These are phyloP conservation scores for Monarcha castaneiventris DNA, from an alignment of 2,113 vertebrate species.

Conservation along the genomic window DNA sequence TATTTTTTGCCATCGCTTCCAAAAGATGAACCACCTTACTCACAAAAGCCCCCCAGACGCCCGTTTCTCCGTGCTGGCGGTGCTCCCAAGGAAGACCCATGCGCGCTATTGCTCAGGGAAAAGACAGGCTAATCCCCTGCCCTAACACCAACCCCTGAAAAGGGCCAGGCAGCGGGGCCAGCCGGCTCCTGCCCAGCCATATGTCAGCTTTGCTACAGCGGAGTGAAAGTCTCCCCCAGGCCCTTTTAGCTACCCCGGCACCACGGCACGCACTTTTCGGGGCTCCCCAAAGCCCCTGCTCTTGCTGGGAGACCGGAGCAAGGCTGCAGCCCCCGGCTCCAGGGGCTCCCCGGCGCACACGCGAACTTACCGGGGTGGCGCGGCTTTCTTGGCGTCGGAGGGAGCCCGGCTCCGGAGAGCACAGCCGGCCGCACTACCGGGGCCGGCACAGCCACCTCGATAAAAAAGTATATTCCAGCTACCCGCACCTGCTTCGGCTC, in stretches of 20 bases:
- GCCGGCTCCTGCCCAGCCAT: constrained; percentile 6
- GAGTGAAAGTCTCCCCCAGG: background rate
- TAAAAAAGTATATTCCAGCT: background rate
- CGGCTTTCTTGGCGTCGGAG: background rate
- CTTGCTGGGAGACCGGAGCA: background rate
- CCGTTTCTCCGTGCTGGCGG: background rate
- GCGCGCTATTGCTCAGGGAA: background rate
- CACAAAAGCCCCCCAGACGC: background rate
- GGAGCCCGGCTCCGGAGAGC: background rate
- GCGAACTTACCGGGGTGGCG: background rate
- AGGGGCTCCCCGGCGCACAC: background rate
- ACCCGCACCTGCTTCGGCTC: constrained; percentile 31
- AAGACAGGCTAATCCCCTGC: constrained; percentile 4
- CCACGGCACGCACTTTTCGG: background rate
- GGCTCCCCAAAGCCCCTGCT: background rate
- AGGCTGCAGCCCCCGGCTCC: background rate
- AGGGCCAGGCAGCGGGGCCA: background rate
- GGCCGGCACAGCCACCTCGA: background rate
- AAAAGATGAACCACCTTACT: background rate
- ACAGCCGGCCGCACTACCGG: background rate
- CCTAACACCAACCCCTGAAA: background rate
- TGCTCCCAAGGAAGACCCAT: background rate
- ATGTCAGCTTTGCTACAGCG: background rate
- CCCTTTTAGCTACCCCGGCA: background rate
- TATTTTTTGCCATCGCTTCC: background rate